Conservation (phyloP, 2,113 vertebrate species). For the Paedocypris sp. region DNA sequence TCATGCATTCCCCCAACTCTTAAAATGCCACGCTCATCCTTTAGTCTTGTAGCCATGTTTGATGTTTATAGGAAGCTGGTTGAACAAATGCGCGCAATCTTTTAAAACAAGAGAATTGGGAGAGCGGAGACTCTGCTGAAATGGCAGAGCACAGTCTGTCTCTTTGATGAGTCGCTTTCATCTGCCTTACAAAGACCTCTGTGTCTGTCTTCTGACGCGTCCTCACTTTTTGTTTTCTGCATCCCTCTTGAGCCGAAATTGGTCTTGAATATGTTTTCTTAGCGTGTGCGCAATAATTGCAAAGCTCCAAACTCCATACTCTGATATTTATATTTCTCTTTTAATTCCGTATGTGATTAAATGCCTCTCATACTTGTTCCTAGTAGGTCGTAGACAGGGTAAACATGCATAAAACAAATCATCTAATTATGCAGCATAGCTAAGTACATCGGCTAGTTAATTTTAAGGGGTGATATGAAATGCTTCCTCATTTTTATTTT, state of each 20-base stretch:
- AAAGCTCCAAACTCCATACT: too few relatives aligned
- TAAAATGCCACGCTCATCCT: background rate
- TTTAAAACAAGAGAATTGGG: conserved; percentile 5
- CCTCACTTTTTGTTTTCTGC: conserved; percentile 15
- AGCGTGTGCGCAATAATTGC: too few relatives aligned
- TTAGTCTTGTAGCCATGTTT: background rate
- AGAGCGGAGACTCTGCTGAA: background rate
- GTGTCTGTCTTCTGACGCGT: background rate
- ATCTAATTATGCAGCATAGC: too few relatives aligned
- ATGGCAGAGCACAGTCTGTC: background rate
- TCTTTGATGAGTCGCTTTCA: conserved; percentile 30
- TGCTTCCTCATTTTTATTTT: too few relatives aligned
- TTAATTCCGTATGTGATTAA: too few relatives aligned
- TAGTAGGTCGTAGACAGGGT: too few relatives aligned
- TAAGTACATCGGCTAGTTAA: too few relatives aligned
- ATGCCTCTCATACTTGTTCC: too few relatives aligned
- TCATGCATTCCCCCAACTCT: background rate
- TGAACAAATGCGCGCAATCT: conserved; percentile 16
- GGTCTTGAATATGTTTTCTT: too few relatives aligned
- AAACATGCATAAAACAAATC: too few relatives aligned
- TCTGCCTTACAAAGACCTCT: conserved; percentile 10
- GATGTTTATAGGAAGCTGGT: background rate
- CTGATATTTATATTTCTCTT: too few relatives aligned
- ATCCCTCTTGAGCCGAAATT: conserved; percentile 2
- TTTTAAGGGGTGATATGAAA: too few relatives aligned